A percentile compares a stretch with the other conserved stretches of the same genome.
These are phyloP conservation scores for Penaeus indicus DNA, from an alignment of 1,140 invertebrate species.

Conservation along the genomic window DNA sequence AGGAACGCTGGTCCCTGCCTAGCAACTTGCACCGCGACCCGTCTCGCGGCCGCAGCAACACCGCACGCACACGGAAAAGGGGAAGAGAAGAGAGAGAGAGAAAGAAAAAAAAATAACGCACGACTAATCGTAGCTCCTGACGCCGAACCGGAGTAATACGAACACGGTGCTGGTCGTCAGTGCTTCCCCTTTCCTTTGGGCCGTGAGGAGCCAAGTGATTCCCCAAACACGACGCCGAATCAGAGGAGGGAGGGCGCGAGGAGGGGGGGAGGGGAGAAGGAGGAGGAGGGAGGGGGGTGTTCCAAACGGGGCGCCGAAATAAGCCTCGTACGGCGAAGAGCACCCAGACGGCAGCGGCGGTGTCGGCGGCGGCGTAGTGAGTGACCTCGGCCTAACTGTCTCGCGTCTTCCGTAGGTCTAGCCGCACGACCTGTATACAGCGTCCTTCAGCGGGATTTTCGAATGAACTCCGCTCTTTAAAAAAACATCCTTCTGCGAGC, in stretches of 20 bases:
- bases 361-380: not conserved
- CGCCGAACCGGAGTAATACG: no score
- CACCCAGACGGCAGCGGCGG: not conserved
- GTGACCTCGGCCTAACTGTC: not conserved
- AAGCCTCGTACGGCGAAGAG: not conserved
- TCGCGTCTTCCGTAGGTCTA: no score
- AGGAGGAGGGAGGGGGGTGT: not conserved
- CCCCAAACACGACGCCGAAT: not conserved
- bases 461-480: not conserved
- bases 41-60: not conserved
- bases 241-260: not conserved
- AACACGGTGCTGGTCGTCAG: no score
- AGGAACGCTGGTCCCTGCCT: no score
- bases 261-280: conserved; percentile 6
- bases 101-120: no score
- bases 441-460: not conserved
- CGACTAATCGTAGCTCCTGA: no score
- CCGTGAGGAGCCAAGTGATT: no score
- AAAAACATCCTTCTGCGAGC: not conserved
- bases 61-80: not conserved
- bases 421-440: no score
- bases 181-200: no score
- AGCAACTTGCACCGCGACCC: no score
- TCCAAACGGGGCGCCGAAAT: not conserved
- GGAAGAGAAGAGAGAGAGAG: no score